Conservation (phyloP, 1,140 invertebrate genomes). For the Gryllus bimaculatus region DNA sequence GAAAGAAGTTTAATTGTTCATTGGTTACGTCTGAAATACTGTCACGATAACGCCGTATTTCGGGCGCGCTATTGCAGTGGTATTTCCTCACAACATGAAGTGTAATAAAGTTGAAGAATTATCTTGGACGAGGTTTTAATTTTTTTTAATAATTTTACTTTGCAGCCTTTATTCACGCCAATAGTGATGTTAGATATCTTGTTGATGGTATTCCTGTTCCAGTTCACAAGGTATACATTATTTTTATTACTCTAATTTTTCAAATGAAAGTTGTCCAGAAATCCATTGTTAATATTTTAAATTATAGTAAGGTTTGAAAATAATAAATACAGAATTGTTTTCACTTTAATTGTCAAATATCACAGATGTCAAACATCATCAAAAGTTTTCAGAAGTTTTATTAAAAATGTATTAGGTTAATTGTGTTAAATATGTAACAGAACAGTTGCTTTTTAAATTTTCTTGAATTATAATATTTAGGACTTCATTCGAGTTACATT, state of each 20-base stretch:
- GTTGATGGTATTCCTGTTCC: constrained; percentile 49
- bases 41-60: neutral
- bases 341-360: too few relatives aligned
- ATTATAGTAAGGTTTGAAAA: too few relatives aligned
- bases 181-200: constrained; percentile 56
- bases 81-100: neutral
- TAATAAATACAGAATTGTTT: too few relatives aligned
- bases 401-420: too few relatives aligned
- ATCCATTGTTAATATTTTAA: too few relatives aligned
- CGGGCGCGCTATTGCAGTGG: neutral
- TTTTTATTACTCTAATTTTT: neutral
- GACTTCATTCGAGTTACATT: too few relatives aligned
- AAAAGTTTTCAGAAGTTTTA: too few relatives aligned
- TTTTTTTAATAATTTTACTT: constrained; percentile 22
- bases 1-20: neutral
- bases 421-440: too few relatives aligned
- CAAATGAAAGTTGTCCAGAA: neutral
- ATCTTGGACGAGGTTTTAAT: neutral
- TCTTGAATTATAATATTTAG: too few relatives aligned
- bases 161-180: constrained; percentile 58
- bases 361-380: too few relatives aligned
- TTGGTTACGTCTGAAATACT: neutral
- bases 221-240: constrained; percentile 40
- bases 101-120: neutral
- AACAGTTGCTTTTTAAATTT: too few relatives aligned